A percentile compares a stretch with the other conserved stretches of the same genome.
phyloP scores from a whole-genome alignment of 2,888 invertebrate species.

The Pseudococcus viburni region DNA sequence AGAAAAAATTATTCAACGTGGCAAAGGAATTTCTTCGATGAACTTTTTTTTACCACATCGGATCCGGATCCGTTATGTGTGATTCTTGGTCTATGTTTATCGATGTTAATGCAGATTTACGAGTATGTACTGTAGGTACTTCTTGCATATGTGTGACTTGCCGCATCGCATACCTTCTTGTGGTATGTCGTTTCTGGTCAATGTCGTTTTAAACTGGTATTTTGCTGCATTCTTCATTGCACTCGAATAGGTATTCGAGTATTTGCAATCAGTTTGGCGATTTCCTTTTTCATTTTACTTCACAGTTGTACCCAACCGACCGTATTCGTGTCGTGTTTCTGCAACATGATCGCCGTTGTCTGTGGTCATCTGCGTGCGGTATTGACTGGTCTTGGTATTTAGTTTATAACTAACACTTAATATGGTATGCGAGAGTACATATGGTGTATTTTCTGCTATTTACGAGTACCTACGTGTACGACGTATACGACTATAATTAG shows the following conservation, averaged over 20 bases:
- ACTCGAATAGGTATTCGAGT: background rate
- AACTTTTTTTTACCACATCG: too few species aligned
- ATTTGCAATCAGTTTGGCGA: background rate
- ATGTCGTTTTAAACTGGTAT: conserved; percentile 14
- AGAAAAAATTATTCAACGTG: too few species aligned
- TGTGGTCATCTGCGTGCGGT: background rate
- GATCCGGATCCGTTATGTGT: background rate
- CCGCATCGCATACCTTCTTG: background rate
- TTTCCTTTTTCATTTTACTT: background rate
- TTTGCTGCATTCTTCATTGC: background rate
- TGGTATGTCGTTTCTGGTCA: conserved; percentile 26
- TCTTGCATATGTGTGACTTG: background rate
- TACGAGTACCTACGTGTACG: background rate
- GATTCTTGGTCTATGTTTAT: background rate
- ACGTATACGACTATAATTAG: background rate
- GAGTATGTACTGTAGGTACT: background rate
- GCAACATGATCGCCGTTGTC: background rate
- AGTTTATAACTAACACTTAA: background rate
- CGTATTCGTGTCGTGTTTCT: background rate
- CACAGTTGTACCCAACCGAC: background rate
- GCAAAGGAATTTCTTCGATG: too few species aligned
- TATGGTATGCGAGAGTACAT: background rate
- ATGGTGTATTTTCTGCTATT: background rate
- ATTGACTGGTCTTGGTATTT: background rate
- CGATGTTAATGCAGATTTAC: background rate